These are phyloP conservation scores for Pristionchus entomophagus DNA, from an alignment of 2,888 invertebrate species.

Conservation along the genomic window DNA sequence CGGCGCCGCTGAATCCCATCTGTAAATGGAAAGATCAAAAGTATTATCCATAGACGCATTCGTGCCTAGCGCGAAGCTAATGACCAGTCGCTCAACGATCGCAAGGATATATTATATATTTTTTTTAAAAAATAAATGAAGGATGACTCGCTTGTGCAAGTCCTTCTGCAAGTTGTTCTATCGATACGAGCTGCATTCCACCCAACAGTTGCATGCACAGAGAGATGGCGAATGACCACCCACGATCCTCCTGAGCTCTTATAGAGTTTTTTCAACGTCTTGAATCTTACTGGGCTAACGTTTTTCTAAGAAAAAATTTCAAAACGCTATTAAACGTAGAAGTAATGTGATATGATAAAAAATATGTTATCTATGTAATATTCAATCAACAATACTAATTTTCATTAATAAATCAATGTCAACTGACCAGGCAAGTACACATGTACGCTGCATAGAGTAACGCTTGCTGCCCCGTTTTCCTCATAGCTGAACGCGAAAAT, in stretches of 20 bases:
- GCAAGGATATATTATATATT: neutral
- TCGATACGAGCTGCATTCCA: conserved; percentile 65
- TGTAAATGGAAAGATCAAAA: conserved; percentile 46
- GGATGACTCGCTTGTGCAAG: conserved; percentile 52
- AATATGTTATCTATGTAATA: neutral
- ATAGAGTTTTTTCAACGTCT: neutral
- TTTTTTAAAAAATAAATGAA: neutral
- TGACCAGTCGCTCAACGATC: too few species aligned
- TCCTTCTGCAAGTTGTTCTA: conserved; percentile 64
- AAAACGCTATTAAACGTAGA: neutral
- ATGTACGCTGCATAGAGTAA: neutral
- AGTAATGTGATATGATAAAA: neutral
- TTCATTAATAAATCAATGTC: neutral
- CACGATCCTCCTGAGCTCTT: conserved; percentile 60
- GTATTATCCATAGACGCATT: neutral
- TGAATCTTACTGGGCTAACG: neutral
- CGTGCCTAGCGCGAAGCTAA: too few species aligned
- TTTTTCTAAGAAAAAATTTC: too few species aligned
- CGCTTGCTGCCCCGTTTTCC: neutral
- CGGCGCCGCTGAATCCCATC: conserved; percentile 43
- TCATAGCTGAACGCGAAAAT: neutral
- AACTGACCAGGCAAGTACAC: neutral
- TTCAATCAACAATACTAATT: neutral
- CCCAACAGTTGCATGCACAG: conserved; percentile 64
- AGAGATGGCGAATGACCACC: conserved; percentile 64